phyloP scores from a whole-genome alignment of 2,113 vertebrate genomes.

The Martes martes region DNA sequence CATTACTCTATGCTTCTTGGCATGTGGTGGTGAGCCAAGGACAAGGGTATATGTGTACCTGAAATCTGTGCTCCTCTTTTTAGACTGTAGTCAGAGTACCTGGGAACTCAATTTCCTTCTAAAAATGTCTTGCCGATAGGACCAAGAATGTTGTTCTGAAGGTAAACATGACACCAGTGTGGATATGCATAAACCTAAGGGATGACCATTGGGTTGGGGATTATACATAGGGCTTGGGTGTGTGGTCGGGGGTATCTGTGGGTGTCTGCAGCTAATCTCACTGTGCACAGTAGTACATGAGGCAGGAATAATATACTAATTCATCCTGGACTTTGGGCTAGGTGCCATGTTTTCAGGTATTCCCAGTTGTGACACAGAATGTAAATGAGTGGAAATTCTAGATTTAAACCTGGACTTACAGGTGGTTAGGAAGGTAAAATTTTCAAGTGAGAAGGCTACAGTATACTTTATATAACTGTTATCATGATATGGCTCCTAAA shows the following conservation, averaged over 20 bases:
- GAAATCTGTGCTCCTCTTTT: background rate
- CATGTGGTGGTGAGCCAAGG: background rate
- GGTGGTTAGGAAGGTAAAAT: background rate
- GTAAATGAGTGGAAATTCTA: background rate
- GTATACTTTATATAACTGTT: background rate
- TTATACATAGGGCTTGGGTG: background rate
- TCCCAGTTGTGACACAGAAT: background rate
- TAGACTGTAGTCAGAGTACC: background rate
- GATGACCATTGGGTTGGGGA: background rate
- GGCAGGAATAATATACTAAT: background rate
- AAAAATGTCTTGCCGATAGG: background rate
- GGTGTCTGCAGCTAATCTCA: background rate
- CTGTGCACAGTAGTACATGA: background rate
- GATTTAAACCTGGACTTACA: background rate
- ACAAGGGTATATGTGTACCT: accelerated
- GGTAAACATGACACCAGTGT: background rate
- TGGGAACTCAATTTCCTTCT: background rate
- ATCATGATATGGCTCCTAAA: background rate
- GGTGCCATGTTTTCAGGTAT: background rate
- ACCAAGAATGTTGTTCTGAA: background rate
- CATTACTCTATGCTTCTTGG: background rate
- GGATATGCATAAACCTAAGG: background rate
- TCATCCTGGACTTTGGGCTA: background rate
- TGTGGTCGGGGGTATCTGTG: background rate
- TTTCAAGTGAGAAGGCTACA: background rate